Percentiles rank a stretch among this genome's conserved stretches.
These are phyloP conservation scores for Sus cebifrons DNA, from an alignment of 2,797 vertebrate species.

Conservation along the genomic window DNA sequence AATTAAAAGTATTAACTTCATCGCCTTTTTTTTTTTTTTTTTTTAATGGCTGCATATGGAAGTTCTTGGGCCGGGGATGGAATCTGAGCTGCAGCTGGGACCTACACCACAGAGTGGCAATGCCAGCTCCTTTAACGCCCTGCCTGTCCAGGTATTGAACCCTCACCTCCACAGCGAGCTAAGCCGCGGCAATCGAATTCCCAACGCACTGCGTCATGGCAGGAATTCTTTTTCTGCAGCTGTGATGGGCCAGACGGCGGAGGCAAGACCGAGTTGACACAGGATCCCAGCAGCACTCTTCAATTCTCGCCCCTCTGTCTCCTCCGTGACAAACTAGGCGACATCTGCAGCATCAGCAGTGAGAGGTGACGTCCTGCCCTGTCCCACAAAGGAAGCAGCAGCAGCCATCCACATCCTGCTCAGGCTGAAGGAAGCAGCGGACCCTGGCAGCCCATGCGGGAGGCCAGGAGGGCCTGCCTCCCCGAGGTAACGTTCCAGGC, in stretches of 20 bases:
- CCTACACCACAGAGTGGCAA: too few relatives aligned
- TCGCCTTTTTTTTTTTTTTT: background rate
- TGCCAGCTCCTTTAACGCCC: too few relatives aligned
- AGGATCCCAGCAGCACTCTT: background rate
- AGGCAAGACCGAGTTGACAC: background rate
- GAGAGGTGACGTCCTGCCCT: background rate
- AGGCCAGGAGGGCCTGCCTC: background rate
- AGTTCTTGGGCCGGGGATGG: too few relatives aligned
- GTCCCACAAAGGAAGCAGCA: conserved; percentile 57
- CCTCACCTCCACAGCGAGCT: too few relatives aligned
- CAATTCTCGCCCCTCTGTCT: background rate
- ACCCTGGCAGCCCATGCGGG: background rate
- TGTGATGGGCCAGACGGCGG: background rate
- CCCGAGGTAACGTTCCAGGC: rapidly evolving
- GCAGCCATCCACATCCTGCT: conserved; percentile 39
- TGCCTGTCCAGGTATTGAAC: too few relatives aligned
- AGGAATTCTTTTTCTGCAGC: background rate
- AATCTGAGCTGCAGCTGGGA: too few relatives aligned
- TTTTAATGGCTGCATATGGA: too few relatives aligned
- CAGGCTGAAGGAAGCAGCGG: background rate
- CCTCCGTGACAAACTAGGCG: background rate
- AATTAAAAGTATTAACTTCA: background rate
- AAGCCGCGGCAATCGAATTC: too few relatives aligned
- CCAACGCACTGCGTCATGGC: too few relatives aligned
- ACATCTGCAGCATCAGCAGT: background rate